Evolutionary conservation across 2,888 invertebrate species (phyloP).

Genomic region (Pyrrhia umbra): DNA sequence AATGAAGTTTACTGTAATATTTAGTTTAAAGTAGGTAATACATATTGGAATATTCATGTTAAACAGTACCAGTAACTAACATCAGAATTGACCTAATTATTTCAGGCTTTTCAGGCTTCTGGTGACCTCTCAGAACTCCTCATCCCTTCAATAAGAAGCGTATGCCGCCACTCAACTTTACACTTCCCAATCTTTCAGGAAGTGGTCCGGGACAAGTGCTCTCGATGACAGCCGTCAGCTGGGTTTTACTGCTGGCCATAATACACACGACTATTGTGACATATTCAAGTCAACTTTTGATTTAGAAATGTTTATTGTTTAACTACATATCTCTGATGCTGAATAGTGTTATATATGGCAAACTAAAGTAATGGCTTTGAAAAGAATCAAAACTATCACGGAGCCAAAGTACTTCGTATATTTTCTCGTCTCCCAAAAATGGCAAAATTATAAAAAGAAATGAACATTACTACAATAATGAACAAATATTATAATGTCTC

Average conservation of each 20-base stretch:
- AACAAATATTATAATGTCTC: conserved; percentile 4
- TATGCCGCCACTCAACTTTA: conserved; percentile 9
- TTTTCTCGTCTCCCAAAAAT: too few relatives aligned
- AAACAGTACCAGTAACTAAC: background rate
- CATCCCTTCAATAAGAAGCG: conserved; percentile 21
- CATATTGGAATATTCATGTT: too few relatives aligned
- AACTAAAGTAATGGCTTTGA: too few relatives aligned
- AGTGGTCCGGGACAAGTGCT: conserved; percentile 9
- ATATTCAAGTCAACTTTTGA: conserved; percentile 18
- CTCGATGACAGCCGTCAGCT: conserved; percentile 54
- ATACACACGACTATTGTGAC: conserved; percentile 49
- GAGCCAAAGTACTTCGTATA: too few relatives aligned
- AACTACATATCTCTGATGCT: too few relatives aligned
- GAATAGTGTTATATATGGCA: too few relatives aligned
- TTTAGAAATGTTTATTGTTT: background rate
- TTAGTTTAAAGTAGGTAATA: too few relatives aligned
- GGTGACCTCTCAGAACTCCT: background rate
- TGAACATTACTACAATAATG: too few relatives aligned
- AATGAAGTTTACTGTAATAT: too few relatives aligned
- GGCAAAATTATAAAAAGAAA: too few relatives aligned
- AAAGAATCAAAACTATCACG: too few relatives aligned
- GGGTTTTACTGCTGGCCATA: conserved; percentile 66
- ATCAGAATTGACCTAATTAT: background rate
- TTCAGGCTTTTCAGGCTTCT: background rate
- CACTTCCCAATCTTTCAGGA: conserved; percentile 32